These are phyloP conservation scores for Gopherus flavomarginatus DNA, from an alignment of 2,113 vertebrate genomes.

Conservation along the genomic window DNA sequence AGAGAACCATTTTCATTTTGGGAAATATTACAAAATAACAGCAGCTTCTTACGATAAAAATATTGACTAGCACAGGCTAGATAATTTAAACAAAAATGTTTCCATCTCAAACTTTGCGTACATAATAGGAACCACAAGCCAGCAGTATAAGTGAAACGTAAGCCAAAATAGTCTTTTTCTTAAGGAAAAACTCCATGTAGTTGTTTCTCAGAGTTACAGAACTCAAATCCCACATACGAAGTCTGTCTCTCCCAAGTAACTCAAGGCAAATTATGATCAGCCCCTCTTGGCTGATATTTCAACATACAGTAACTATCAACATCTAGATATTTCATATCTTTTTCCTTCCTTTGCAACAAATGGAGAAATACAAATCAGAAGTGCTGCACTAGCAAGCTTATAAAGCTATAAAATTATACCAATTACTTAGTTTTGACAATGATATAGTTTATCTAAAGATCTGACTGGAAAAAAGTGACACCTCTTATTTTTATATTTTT, in stretches of 20 bases:
- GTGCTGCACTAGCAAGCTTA: conserved; percentile 25
- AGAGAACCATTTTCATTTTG: background rate
- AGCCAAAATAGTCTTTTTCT: conserved; percentile 16
- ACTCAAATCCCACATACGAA: conserved; percentile 43
- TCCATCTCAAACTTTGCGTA: background rate
- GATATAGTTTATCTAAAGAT: background rate
- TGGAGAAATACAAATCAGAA: conserved; percentile 3
- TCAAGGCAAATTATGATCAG: conserved; percentile 48
- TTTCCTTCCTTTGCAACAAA: conserved; percentile 37
- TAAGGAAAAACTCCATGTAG: conserved; percentile 4
- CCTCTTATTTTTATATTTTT: background rate
- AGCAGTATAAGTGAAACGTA: background rate
- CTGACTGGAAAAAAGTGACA: conserved; percentile 7
- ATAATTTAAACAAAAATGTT: background rate
- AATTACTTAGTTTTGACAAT: background rate
- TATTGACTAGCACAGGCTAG: background rate
- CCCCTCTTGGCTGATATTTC: conserved; percentile 40
- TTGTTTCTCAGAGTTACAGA: conserved; percentile 43
- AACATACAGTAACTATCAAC: conserved; percentile 4
- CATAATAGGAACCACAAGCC: background rate
- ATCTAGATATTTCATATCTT: conserved; percentile 49
- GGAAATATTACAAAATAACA: background rate
- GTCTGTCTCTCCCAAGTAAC: conserved; percentile 54
- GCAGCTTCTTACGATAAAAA: background rate
- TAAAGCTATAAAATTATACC: conserved; percentile 18